Percentiles rank a stretch among this genome's conserved stretches.
Evolutionary conservation across 1,140 invertebrate species (phyloP).

Genomic region (Camponotus pennsylvanicus): DNA sequence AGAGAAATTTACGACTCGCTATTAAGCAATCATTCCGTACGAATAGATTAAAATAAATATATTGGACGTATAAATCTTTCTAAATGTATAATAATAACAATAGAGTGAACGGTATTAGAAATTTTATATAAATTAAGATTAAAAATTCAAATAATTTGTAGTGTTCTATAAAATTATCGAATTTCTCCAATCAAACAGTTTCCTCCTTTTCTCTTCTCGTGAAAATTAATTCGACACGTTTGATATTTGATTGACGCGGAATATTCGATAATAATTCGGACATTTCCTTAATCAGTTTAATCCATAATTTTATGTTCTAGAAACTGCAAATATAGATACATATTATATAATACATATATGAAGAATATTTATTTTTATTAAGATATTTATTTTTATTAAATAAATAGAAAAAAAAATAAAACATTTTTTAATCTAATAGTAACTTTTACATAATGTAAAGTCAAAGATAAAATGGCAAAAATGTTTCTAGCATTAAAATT

Average conservation of each 20-base stretch:
- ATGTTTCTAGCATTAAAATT: background rate
- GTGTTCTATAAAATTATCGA: background rate
- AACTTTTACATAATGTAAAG: background rate
- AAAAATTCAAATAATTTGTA: background rate
- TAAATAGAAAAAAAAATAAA: background rate
- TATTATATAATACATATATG: background rate
- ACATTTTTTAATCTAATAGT: background rate
- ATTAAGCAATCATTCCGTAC: background rate
- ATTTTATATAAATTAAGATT: background rate
- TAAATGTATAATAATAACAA: background rate
- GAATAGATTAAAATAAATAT: background rate
- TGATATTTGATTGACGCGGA: background rate
- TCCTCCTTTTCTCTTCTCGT: too few species aligned
- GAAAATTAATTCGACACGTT: background rate
- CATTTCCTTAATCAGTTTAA: background rate
- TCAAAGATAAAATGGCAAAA: background rate
- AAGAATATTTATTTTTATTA: background rate
- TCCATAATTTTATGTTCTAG: background rate
- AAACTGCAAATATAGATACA: background rate
- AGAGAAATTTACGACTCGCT: constrained; percentile 31
- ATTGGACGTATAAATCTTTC: background rate
- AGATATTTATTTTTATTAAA: too few species aligned
- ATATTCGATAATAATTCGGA: background rate
- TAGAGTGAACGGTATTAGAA: background rate
- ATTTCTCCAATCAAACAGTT: background rate